phyloP scores from a whole-genome alignment of 2,888 invertebrate genomes.

The Euplagia quadripunctaria region DNA sequence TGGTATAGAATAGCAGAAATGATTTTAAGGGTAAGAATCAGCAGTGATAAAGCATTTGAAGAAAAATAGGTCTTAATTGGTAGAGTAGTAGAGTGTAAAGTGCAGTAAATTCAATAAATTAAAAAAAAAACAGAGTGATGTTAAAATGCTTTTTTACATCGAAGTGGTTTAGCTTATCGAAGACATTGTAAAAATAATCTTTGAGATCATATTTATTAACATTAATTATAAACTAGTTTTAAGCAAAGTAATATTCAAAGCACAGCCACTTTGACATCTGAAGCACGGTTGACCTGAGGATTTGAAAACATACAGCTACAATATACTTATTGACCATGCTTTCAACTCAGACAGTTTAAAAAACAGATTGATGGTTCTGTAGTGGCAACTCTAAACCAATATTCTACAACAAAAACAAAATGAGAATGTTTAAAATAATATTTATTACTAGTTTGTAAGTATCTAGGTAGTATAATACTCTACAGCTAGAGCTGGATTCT shows the following conservation, averaged over 20 bases:
- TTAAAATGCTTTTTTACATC: neutral
- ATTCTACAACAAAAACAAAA: neutral
- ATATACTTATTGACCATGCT: neutral
- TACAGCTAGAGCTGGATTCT: neutral
- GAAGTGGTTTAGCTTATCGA: neutral
- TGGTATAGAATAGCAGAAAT: no score
- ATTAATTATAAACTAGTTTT: neutral
- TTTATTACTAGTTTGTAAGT: slow-evolving; percentile 6
- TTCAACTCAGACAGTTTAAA: neutral
- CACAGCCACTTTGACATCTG: neutral
- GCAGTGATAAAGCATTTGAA: no score
- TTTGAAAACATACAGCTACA: neutral
- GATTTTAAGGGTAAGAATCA: no score
- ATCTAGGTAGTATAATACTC: neutral
- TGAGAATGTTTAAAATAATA: neutral
- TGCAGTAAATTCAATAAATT: neutral
- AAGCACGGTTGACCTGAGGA: neutral
- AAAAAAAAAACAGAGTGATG: neutral
- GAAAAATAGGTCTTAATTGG: neutral
- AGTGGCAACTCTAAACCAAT: neutral
- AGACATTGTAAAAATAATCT: neutral
- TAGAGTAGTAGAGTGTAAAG: no score
- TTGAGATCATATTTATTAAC: neutral
- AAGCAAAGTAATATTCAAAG: neutral
- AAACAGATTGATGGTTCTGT: neutral